These are phyloP conservation scores for Panagrolaimus sp. DNA, from an alignment of 1,140 invertebrate species.

Conservation along the genomic window DNA sequence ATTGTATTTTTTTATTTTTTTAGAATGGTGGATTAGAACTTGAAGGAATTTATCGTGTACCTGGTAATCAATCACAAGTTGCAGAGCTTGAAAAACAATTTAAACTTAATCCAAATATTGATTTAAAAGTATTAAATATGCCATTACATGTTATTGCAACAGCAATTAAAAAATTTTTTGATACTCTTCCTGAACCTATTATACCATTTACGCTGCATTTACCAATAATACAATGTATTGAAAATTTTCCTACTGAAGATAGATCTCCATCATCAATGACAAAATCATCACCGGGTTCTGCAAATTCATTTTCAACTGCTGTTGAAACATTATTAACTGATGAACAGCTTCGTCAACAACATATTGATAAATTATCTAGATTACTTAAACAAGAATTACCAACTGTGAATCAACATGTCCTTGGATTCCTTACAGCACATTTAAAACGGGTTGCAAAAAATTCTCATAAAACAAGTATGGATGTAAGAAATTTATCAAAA, in stretches of 20 bases:
- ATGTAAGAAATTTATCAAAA: conserved; percentile 87
- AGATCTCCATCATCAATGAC: not conserved
- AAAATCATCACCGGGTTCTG: not conserved
- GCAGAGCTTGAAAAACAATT: conserved; percentile 83
- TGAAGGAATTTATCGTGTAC: conserved; percentile 88
- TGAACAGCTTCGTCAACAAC: conserved; percentile 69
- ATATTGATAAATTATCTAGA: conserved; percentile 67
- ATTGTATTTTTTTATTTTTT: not conserved
- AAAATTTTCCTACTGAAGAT: conserved; percentile 10
- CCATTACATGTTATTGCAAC: conserved; percentile 23
- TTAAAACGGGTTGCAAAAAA: conserved; percentile 65
- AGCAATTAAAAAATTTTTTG: conserved; percentile 26
- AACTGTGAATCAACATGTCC: conserved; percentile 75
- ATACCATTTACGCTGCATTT: conserved; percentile 14
- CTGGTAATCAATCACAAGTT: conserved; percentile 86
- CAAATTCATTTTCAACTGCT: not conserved
- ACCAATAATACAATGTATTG: conserved; percentile 11
- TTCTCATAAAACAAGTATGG: conserved; percentile 77
- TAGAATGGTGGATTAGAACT: conserved; percentile 73
- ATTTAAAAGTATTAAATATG: conserved; percentile 15
- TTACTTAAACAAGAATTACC: conserved; percentile 67
- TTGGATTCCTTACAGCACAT: conserved; percentile 86
- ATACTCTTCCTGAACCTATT: conserved; percentile 14
- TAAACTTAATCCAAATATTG: conserved; percentile 68
- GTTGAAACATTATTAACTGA: conserved; percentile 16